Conservation (phyloP, 2,113 vertebrate species). For the Polyodon spathula region DNA sequence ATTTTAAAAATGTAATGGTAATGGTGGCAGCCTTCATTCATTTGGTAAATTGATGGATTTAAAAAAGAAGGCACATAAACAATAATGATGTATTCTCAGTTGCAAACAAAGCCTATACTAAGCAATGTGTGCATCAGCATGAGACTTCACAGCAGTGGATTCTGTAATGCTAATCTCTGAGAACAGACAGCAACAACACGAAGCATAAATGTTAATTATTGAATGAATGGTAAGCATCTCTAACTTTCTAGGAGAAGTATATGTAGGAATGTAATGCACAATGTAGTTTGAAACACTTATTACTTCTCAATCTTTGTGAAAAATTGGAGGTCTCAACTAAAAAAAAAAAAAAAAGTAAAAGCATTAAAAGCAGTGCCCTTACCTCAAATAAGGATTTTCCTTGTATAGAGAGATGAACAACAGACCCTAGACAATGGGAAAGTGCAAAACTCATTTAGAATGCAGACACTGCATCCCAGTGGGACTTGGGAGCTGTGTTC, state of each 20-base stretch:
- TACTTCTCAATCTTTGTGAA: not conserved
- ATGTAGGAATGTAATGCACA: not conserved
- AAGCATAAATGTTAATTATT: not conserved
- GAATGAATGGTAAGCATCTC: not conserved
- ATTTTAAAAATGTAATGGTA: too few species aligned
- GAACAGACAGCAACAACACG: not conserved
- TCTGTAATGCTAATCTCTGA: not conserved
- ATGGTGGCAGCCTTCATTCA: too few species aligned
- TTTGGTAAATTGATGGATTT: too few species aligned
- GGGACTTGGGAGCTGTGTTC: not conserved
- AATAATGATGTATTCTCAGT: too few species aligned
- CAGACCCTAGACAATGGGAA: not conserved
- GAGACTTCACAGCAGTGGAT: not conserved
- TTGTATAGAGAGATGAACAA: slow-evolving; percentile 6
- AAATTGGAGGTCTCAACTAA: slow-evolving; percentile 8
- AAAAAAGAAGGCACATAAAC: too few species aligned
- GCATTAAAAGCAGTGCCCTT: not conserved
- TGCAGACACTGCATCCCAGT: not conserved
- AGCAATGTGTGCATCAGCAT: not conserved
- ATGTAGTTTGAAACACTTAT: not conserved
- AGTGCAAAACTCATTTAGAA: not conserved
- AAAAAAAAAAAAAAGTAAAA: not conserved
- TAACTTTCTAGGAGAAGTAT: not conserved
- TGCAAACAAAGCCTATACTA: not conserved
- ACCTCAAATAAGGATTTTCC: not conserved